A percentile compares a stretch with the other conserved stretches of the same genome.
Conservation (phyloP, 2,888 invertebrate species). For the Napeogenes inachia region DNA sequence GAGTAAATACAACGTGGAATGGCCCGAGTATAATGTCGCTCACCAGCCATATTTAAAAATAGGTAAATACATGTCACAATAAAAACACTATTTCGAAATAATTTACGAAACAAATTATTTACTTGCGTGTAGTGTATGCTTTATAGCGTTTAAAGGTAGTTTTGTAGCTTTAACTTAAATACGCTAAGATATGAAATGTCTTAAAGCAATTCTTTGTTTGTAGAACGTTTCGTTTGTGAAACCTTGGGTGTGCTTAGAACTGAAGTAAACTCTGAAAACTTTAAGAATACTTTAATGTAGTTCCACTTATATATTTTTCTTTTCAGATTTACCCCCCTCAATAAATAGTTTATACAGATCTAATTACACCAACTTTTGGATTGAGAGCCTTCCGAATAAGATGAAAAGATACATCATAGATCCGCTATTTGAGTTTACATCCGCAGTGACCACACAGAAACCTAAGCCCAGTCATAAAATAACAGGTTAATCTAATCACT, state of each 20-base stretch:
- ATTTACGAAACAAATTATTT: too few species aligned
- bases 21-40: constrained; percentile 88
- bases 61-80: too few species aligned
- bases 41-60: constrained; percentile 88
- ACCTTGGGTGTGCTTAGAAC: too few species aligned
- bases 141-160: too few species aligned
- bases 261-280: too few species aligned
- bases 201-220: too few species aligned
- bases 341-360: constrained; percentile 86
- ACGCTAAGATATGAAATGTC: too few species aligned
- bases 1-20: constrained; percentile 84
- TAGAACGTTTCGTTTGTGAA: too few species aligned
- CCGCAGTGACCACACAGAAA: constrained; percentile 42
- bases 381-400: constrained; percentile 86
- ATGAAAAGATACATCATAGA: constrained; percentile 75
- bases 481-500: constrained; percentile 38
- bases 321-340: constrained; percentile 85
- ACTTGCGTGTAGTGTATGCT: too few species aligned
- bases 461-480: constrained; percentile 51
- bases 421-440: constrained; percentile 59
- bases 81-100: too few species aligned
- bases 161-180: too few species aligned
- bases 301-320: background rate
- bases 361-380: constrained; percentile 90
- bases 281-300: background rate